Evolutionary conservation across 2,888 invertebrate species (phyloP).

Genomic region (Phaonia tiefii): DNA sequence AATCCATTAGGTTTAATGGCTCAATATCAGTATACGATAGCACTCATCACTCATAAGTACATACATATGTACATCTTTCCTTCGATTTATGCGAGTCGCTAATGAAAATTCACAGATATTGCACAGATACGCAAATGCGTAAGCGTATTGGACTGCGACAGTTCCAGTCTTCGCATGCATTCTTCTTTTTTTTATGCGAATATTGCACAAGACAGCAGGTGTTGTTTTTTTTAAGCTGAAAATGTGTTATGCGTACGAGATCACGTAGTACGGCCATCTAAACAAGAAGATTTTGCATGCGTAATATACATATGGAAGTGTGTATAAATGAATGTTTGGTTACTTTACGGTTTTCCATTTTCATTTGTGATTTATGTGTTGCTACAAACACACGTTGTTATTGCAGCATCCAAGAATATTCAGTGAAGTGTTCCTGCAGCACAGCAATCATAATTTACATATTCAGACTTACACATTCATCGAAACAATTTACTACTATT

Average conservation of each 20-base stretch:
- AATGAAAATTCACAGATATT: not conserved
- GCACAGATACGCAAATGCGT: not conserved
- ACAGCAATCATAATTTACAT: constrained; percentile 2
- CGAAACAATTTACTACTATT: not conserved
- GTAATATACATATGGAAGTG: not conserved
- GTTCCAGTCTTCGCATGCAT: not conserved
- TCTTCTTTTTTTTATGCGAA: not conserved
- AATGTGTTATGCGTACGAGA: no score
- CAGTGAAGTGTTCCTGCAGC: not conserved
- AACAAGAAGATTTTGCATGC: not conserved
- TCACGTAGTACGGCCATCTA: not conserved
- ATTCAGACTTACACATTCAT: not conserved
- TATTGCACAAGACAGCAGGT: not conserved
- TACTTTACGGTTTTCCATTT: constrained; percentile 13
- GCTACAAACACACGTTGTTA: not conserved
- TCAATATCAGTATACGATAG: no score
- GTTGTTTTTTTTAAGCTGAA: constrained; percentile 4
- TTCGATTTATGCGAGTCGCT: constrained; percentile 2
- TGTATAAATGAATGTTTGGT: not conserved
- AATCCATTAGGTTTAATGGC: not conserved
- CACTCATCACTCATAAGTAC: no score
- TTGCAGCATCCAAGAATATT: not conserved
- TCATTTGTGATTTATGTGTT: constrained; percentile 2
- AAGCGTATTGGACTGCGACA: not conserved
- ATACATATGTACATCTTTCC: no score